Evolutionary conservation across 1,140 invertebrate genomes (phyloP).

Genomic region (Eumeta japonica): DNA sequence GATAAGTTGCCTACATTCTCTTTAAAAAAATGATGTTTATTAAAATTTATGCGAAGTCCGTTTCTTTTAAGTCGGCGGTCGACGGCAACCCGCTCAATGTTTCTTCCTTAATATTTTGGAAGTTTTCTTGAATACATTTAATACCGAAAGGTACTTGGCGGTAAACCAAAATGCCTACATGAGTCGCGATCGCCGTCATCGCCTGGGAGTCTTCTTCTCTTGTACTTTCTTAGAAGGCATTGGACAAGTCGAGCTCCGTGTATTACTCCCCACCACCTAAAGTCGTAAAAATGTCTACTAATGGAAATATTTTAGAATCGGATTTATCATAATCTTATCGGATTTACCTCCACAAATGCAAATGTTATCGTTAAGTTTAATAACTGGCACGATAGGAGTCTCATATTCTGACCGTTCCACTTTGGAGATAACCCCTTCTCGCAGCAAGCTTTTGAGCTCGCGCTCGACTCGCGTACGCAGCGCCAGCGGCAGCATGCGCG

Average conservation of each 20-base stretch:
- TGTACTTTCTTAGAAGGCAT: constrained; percentile 20
- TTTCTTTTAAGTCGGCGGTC: constrained; percentile 8
- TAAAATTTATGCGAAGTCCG: constrained; percentile 19
- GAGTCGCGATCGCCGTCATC: constrained; percentile 21
- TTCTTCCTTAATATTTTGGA: constrained; percentile 29
- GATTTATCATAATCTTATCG: constrained; percentile 20
- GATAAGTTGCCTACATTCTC: constrained; percentile 23
- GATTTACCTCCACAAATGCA: constrained; percentile 15
- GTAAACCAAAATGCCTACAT: constrained; percentile 23
- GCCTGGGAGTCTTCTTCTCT: constrained; percentile 18
- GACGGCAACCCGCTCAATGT: constrained; percentile 12
- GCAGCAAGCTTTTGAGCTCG: constrained; percentile 12
- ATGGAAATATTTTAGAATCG: constrained; percentile 12
- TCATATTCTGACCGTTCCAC: constrained; percentile 15
- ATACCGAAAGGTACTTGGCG: constrained; percentile 23
- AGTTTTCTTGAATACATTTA: constrained; percentile 24
- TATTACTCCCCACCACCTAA: constrained; percentile 19
- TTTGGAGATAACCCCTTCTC: constrained; percentile 16
- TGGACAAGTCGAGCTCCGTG: constrained; percentile 20
- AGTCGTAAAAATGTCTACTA: constrained; percentile 26
- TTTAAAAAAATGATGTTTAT: constrained; percentile 28
- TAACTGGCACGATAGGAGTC: constrained; percentile 19
- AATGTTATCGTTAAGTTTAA: constrained; percentile 16
- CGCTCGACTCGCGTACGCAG: constrained; percentile 12
- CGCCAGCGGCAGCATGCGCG: constrained; percentile 16